phyloP scores from a whole-genome alignment of 2,797 vertebrate genomes.

The Macropus fuliginosus region DNA sequence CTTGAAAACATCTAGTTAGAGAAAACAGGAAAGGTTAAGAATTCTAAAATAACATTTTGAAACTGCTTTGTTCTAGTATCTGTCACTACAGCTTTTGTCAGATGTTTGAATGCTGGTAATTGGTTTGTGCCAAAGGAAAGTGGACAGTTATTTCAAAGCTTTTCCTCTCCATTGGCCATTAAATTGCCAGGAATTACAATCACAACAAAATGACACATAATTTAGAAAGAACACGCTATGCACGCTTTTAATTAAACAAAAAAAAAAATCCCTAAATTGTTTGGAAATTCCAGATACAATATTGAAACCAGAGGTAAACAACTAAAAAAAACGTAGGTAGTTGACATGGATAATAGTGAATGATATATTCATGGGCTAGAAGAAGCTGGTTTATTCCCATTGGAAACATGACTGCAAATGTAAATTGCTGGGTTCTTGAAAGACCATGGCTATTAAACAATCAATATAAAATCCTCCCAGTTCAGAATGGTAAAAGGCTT shows the following conservation, averaged over 20 bases:
- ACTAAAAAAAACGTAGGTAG: constrained; percentile 53
- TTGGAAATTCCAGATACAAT: not conserved
- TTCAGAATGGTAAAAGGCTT: constrained; percentile 80
- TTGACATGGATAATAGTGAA: constrained; percentile 63
- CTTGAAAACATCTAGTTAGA: constrained; percentile 62
- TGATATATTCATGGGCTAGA: constrained; percentile 54
- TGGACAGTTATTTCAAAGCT: constrained; percentile 76
- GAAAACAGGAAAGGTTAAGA: constrained; percentile 68
- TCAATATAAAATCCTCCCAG: constrained; percentile 69
- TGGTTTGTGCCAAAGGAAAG: constrained; percentile 75
- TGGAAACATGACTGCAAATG: constrained; percentile 40
- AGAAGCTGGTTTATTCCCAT: constrained; percentile 49
- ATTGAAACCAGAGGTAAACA: constrained; percentile 36
- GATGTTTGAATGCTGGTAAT: constrained; percentile 68
- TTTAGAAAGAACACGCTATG: constrained; percentile 65
- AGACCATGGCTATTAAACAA: constrained; percentile 64
- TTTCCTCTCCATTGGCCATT: constrained; percentile 73
- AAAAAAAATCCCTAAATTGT: not conserved
- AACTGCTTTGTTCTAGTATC: constrained; percentile 67
- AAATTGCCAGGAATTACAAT: constrained; percentile 72
- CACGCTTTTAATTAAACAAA: constrained; percentile 71
- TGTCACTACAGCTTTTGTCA: constrained; percentile 68
- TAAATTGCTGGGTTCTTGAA: constrained; percentile 58
- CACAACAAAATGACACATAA: constrained; percentile 68
- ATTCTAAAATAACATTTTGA: constrained; percentile 64